These are phyloP conservation scores for Pristionchus mayeri DNA, from an alignment of 2,888 invertebrate species.

Conservation along the genomic window DNA sequence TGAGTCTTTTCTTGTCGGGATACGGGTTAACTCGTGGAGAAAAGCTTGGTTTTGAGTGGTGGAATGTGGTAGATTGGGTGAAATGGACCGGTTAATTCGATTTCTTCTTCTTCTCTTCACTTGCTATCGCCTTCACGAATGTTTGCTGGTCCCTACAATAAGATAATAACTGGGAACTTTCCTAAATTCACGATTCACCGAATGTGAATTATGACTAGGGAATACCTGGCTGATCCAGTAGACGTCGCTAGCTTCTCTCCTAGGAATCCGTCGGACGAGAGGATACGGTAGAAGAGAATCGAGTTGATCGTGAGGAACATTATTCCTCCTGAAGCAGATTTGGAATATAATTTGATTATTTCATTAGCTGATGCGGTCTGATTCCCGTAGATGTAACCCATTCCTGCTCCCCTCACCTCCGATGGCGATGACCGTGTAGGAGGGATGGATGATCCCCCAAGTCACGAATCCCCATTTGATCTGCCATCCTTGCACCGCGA, in stretches of 20 bases:
- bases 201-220: background rate
- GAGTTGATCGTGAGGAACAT: constrained; percentile 67
- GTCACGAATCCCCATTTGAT: constrained; percentile 57
- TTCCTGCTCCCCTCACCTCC: constrained; percentile 21
- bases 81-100: background rate
- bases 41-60: constrained; percentile 39
- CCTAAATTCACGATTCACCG: background rate
- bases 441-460: constrained; percentile 58
- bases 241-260: constrained; percentile 50
- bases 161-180: background rate
- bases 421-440: constrained; percentile 55
- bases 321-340: constrained; percentile 58
- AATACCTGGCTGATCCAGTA: constrained; percentile 5
- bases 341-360: background rate
- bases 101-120: constrained; percentile 36
- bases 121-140: constrained; percentile 45
- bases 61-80: constrained; percentile 6
- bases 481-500: constrained; percentile 66
- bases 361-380: background rate
- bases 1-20: constrained; percentile 27
- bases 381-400: background rate
- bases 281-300: constrained; percentile 66
- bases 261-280: constrained; percentile 70
- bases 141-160: constrained; percentile 42
- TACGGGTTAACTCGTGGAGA: constrained; percentile 11